Percentiles rank a stretch among this genome's conserved stretches.
phyloP scores from a whole-genome alignment of 2,113 vertebrate genomes.

The Mesembrinibis cayennensis region DNA sequence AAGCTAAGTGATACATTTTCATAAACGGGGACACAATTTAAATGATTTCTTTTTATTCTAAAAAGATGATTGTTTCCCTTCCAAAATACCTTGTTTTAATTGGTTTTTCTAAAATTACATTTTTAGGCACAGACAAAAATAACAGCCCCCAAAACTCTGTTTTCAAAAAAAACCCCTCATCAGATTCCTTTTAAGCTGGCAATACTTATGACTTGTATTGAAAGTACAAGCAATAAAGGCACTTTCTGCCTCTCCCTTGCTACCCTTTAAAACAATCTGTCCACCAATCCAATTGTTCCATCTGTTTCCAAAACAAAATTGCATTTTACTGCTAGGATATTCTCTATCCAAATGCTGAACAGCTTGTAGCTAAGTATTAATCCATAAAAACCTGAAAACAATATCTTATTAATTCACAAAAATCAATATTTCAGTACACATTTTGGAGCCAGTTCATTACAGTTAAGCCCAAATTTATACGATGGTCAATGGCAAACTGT shows the following conservation, averaged over 20 bases:
- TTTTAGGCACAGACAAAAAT: background rate
- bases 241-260: background rate
- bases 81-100: background rate
- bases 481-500: background rate
- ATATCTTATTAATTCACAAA: conserved; percentile 60
- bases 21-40: background rate
- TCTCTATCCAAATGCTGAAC: conserved; percentile 38
- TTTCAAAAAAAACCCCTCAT: background rate
- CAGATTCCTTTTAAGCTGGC: background rate
- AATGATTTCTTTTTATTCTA: background rate
- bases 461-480: background rate
- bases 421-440: conserved; percentile 35
- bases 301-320: conserved; percentile 52
- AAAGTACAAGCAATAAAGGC: conserved; percentile 6
- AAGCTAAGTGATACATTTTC: background rate
- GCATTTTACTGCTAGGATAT: conserved; percentile 2
- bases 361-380: conserved; percentile 66
- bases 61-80: background rate
- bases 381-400: conserved; percentile 61
- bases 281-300: conserved; percentile 11
- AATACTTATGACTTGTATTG: background rate
- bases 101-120: background rate
- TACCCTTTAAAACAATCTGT: conserved; percentile 20
- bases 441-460: conserved; percentile 20
- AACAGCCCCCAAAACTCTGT: background rate